Evolutionary conservation across 2,888 invertebrate genomes (phyloP).

Genomic region (Magallana nippona): DNA sequence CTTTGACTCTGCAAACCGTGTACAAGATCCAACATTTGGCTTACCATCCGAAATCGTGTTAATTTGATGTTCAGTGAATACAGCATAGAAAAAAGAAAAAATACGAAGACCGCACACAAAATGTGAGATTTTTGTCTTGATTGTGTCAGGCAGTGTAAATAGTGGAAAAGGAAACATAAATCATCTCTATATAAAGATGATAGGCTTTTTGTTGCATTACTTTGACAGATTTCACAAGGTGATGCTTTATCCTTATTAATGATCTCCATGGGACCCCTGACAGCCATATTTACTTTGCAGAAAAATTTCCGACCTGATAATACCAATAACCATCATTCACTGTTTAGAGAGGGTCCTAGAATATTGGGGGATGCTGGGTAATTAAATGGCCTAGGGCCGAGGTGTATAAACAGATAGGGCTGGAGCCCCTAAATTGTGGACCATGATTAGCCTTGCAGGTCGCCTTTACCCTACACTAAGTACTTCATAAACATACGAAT

Average conservation of each 20-base stretch:
- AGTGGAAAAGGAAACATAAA: slow-evolving; percentile 8
- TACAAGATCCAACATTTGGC: too few species aligned
- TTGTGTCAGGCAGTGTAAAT: too few species aligned
- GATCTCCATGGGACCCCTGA: not conserved
- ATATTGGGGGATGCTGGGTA: not conserved
- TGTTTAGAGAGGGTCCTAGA: not conserved
- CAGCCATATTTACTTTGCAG: not conserved
- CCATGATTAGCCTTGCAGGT: not conserved
- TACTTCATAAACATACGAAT: not conserved
- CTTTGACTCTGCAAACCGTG: too few species aligned
- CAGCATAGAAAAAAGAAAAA: too few species aligned
- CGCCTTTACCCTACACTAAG: not conserved
- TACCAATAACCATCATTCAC: not conserved
- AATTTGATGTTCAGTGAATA: too few species aligned
- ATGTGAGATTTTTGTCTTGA: too few species aligned
- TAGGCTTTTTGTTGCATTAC: not conserved
- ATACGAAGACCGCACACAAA: too few species aligned
- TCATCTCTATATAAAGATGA: not conserved
- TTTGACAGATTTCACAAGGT: not conserved
- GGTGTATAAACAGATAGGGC: not conserved
- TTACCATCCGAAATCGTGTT: too few species aligned
- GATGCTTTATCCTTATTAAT: slow-evolving; percentile 4
- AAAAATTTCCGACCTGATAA: not conserved
- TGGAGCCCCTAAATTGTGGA: not conserved
- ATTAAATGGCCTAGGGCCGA: not conserved